These are phyloP conservation scores for Anguilla rostrata DNA, from an alignment of 2,113 vertebrate species.

Conservation along the genomic window DNA sequence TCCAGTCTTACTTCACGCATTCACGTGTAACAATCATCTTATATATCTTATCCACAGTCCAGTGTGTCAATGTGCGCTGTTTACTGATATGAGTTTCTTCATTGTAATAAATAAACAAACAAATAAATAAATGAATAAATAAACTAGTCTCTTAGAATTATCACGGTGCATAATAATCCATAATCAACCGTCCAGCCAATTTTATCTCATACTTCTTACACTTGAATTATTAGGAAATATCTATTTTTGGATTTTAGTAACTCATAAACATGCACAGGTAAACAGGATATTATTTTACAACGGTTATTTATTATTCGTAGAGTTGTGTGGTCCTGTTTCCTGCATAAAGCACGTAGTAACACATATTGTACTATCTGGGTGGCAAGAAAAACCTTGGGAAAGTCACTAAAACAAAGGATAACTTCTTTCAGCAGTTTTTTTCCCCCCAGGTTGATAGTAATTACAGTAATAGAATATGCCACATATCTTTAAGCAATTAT, in stretches of 20 bases:
- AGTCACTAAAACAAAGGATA: constrained; percentile 66
- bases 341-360: neutral
- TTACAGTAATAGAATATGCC: constrained; percentile 95
- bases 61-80: too few species aligned
- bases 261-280: neutral
- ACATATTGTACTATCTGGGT: constrained; percentile 69
- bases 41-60: too few species aligned
- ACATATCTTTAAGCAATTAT: constrained; percentile 91
- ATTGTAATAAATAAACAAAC: too few species aligned
- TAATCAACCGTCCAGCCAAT: neutral
- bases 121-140: too few species aligned
- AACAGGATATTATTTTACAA: neutral
- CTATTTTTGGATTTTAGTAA: neutral
- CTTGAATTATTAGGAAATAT: neutral
- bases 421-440: constrained; percentile 78
- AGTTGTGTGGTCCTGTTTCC: neutral
- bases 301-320: neutral
- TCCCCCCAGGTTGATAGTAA: constrained; percentile 75
- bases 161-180: neutral
- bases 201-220: neutral
- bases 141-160: neutral
- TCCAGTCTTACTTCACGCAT: too few species aligned
- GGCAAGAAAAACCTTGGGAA: constrained; percentile 70
- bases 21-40: too few species aligned
- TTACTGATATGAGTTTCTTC: too few species aligned